These are phyloP conservation scores for Gallinago media DNA, from an alignment of 2,113 vertebrate species.

Conservation along the genomic window DNA sequence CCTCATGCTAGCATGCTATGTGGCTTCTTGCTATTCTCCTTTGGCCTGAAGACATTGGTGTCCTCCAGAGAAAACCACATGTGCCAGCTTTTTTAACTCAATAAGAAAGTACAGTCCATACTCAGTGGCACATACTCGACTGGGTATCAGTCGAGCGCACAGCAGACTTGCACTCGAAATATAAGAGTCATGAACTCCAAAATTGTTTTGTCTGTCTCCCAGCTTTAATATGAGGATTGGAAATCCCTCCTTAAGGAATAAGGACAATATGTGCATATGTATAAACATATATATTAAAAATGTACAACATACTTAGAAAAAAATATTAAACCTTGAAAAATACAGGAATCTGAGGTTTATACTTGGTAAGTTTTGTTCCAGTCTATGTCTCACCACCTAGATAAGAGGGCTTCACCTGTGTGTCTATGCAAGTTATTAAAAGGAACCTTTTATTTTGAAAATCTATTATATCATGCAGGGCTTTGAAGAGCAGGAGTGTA, in stretches of 20 bases:
- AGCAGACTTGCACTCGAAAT: background rate
- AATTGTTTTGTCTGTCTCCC: background rate
- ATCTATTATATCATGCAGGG: background rate
- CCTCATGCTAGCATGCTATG: background rate
- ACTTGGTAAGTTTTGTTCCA: background rate
- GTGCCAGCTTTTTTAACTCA: background rate
- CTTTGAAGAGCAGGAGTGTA: background rate
- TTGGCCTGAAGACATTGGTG: background rate
- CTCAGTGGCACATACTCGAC: accelerated
- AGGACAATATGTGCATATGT: background rate
- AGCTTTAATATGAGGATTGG: background rate
- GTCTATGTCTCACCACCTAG: background rate
- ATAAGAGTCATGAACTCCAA: background rate
- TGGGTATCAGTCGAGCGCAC: background rate
- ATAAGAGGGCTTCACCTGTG: background rate
- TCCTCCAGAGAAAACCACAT: background rate
- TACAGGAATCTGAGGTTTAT: background rate
- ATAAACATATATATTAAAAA: background rate
- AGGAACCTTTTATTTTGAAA: background rate
- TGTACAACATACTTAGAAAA: background rate
- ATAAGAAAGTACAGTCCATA: background rate
- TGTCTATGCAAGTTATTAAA: background rate
- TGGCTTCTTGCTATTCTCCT: background rate
- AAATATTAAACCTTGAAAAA: background rate
- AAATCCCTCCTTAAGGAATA: background rate